Conservation (phyloP, 2,797 vertebrate genomes). For the Tapirus indicus region DNA sequence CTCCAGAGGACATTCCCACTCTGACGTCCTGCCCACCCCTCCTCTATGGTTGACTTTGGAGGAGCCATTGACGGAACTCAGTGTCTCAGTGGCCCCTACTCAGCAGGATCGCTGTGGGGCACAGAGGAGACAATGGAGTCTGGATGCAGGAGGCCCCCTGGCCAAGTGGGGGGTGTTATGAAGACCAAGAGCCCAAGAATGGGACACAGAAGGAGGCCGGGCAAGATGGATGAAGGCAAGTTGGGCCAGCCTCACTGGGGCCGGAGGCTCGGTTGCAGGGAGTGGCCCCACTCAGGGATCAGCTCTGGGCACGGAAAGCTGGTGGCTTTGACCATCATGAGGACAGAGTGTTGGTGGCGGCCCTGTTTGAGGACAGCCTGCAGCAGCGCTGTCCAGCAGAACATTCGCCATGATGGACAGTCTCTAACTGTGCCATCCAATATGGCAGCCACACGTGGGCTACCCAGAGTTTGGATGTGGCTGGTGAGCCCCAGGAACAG, state of each 20-base stretch:
- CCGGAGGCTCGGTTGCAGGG: fast-evolving
- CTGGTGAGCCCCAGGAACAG: not conserved
- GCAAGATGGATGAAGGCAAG: not conserved
- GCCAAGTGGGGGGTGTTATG: not conserved
- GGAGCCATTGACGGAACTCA: not conserved
- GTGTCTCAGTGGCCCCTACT: not conserved
- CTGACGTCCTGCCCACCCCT: not conserved
- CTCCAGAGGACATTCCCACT: not conserved
- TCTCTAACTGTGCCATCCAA: not conserved
- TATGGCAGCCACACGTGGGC: not conserved
- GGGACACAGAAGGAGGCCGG: too few relatives aligned
- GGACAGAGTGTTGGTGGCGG: not conserved
- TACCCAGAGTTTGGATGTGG: not conserved
- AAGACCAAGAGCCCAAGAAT: not conserved
- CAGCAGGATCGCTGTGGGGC: too few relatives aligned
- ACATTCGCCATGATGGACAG: fast-evolving
- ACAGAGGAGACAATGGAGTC: not conserved
- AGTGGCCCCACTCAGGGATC: fast-evolving
- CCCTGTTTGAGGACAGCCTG: not conserved
- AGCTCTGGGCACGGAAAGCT: not conserved
- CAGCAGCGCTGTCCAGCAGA: fast-evolving
- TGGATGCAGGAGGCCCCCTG: not conserved
- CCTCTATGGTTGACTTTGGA: fast-evolving
- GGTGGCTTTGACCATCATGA: fast-evolving
- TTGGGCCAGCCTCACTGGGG: not conserved